phyloP scores from a whole-genome alignment of 2,797 vertebrate species.

The Pseudomugil tenellus region DNA sequence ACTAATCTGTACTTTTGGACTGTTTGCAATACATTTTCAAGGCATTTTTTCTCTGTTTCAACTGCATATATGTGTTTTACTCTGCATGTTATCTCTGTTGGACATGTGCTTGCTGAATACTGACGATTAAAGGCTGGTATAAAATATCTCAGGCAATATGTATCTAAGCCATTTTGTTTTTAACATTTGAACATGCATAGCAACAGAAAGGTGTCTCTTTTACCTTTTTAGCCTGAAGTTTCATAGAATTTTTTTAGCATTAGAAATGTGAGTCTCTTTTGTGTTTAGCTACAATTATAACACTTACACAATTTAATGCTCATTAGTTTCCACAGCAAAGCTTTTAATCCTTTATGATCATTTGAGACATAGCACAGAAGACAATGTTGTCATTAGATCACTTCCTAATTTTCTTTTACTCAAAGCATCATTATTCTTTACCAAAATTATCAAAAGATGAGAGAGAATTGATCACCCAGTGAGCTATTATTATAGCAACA shows the following conservation, averaged over 20 bases:
- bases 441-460: no score
- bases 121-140: neutral
- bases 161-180: neutral
- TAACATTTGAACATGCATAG: neutral
- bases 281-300: neutral
- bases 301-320: neutral
- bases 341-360: no score
- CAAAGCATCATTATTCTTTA: no score
- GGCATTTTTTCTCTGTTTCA: neutral
- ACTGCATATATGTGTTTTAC: neutral
- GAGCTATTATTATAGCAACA: neutral
- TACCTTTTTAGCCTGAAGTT: neutral
- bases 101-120: neutral
- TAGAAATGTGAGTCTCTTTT: neutral
- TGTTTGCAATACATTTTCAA: constrained; percentile 9
- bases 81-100: neutral
- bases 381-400: no score
- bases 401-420: no score
- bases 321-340: neutral
- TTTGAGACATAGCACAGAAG: no score
- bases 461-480: neutral
- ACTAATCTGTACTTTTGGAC: neutral
- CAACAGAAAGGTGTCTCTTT: neutral
- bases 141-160: neutral
- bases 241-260: neutral